A percentile compares a stretch with the other conserved stretches of the same genome.
phyloP scores from a whole-genome alignment of 2,113 vertebrate species.

The Scopus umbretta region DNA sequence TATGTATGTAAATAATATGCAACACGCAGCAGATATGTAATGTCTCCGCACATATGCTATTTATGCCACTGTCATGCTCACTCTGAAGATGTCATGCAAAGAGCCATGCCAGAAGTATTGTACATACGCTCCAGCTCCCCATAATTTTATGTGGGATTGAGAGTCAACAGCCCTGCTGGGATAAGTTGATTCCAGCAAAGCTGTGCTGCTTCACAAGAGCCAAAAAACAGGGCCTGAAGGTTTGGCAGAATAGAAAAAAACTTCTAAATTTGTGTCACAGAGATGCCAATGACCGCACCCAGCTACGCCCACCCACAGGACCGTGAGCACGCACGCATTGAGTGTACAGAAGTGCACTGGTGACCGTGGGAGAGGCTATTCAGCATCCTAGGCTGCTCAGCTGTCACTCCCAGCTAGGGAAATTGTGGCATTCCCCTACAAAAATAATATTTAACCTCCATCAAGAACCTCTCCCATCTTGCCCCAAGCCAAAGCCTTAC shows the following conservation, averaged over 20 bases:
- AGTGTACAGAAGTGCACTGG: too few species aligned
- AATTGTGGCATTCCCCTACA: background rate
- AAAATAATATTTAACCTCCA: background rate
- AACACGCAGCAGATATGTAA: background rate
- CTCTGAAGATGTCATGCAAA: background rate
- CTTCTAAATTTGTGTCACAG: background rate
- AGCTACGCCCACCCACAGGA: background rate
- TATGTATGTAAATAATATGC: background rate
- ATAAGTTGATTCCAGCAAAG: background rate
- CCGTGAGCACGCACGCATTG: fast-evolving
- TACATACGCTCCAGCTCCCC: background rate
- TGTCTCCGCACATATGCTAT: background rate
- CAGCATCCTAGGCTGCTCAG: background rate
- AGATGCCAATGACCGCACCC: background rate
- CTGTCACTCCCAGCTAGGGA: background rate
- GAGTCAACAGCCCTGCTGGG: background rate
- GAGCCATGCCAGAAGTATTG: background rate
- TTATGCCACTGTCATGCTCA: background rate
- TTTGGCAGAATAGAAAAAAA: background rate
- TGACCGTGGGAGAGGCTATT: fast-evolving
- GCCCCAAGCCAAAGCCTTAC: background rate
- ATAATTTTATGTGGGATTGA: background rate
- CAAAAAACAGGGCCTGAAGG: background rate
- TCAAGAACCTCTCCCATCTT: background rate
- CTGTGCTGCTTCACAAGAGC: background rate